These are phyloP conservation scores for Zaprionus nigranus DNA, from an alignment of 1,140 invertebrate genomes.

Conservation along the genomic window DNA sequence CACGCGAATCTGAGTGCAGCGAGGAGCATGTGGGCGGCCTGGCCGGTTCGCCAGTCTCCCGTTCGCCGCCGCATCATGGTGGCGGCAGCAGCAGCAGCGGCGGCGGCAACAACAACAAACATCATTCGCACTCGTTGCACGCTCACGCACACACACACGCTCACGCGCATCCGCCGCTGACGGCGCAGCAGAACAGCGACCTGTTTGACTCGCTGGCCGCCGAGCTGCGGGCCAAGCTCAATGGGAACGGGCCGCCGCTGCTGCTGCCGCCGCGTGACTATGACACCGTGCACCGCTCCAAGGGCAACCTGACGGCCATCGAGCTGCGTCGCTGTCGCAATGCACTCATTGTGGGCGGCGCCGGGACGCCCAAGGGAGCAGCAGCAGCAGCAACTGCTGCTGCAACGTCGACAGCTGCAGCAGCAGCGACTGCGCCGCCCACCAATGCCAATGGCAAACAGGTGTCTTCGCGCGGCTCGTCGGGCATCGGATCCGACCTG, in stretches of 20 bases:
- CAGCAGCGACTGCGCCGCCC: constrained; percentile 32
- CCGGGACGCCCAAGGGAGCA: constrained; percentile 41
- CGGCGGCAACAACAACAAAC: constrained; percentile 5
- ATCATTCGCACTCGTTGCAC: constrained; percentile 33
- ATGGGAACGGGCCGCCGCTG: constrained; percentile 90
- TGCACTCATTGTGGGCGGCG: constrained; percentile 74
- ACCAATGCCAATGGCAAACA: constrained; percentile 79
- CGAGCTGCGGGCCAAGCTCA: constrained; percentile 94
- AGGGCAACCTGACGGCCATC: constrained; percentile 93
- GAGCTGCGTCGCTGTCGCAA: constrained; percentile 89
- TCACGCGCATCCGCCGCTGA: constrained; percentile 75
- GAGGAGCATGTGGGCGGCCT: constrained; percentile 85
- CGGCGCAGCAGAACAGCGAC: constrained; percentile 87
- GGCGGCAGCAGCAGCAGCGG: constrained; percentile 35
- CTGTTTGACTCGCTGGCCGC: constrained; percentile 96
- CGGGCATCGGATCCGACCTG: constrained; percentile 94
- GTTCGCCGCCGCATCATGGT: constrained; percentile 71
- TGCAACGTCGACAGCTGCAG: constrained; percentile 12
- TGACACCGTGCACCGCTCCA: constrained; percentile 93
- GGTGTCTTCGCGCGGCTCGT: constrained; percentile 88
- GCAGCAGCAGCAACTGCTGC: constrained; percentile 40
- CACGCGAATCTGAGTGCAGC: constrained; percentile 91
- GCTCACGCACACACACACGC: constrained; percentile 58
- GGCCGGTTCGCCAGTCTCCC: constrained; percentile 58
- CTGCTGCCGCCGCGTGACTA: constrained; percentile 96